These are phyloP conservation scores for Erpobdella octoculata DNA, from an alignment of 2,888 invertebrate genomes.

Conservation along the genomic window DNA sequence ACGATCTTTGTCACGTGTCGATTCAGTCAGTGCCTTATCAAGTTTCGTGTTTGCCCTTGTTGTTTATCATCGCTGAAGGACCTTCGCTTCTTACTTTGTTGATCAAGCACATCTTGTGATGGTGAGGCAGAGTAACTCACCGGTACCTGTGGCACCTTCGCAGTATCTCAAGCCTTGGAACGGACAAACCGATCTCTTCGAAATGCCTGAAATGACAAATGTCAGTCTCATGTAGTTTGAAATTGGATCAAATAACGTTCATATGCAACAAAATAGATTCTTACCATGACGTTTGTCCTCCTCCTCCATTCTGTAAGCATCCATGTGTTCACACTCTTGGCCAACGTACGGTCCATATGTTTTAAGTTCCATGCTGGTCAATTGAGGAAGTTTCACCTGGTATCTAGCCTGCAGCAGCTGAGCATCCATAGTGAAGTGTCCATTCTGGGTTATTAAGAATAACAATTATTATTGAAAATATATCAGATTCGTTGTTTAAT, in stretches of 20 bases:
- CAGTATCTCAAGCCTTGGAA: background rate
- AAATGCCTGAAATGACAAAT: background rate
- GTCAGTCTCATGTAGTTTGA: too few relatives aligned
- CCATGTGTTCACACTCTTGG: background rate
- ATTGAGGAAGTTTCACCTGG: background rate
- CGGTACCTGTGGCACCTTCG: background rate
- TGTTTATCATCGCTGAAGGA: too few relatives aligned
- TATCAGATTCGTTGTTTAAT: too few relatives aligned
- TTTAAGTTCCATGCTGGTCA: background rate
- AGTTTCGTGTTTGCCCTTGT: too few relatives aligned
- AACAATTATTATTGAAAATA: too few relatives aligned
- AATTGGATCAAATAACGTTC: too few relatives aligned
- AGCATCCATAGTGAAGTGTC: conserved; percentile 5
- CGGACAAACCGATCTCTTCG: background rate
- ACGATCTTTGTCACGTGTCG: too few relatives aligned
- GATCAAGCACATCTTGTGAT: conserved; percentile 2
- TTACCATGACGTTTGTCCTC: background rate
- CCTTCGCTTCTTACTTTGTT: too few relatives aligned
- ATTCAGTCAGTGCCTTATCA: too few relatives aligned
- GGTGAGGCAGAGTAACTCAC: background rate
- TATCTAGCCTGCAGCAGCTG: background rate
- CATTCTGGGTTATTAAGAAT: too few relatives aligned
- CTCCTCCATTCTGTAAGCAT: background rate
- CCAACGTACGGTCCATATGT: background rate
- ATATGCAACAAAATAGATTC: too few relatives aligned